These are phyloP conservation scores for Tuta absoluta DNA, from an alignment of 2,888 invertebrate genomes.

Conservation along the genomic window DNA sequence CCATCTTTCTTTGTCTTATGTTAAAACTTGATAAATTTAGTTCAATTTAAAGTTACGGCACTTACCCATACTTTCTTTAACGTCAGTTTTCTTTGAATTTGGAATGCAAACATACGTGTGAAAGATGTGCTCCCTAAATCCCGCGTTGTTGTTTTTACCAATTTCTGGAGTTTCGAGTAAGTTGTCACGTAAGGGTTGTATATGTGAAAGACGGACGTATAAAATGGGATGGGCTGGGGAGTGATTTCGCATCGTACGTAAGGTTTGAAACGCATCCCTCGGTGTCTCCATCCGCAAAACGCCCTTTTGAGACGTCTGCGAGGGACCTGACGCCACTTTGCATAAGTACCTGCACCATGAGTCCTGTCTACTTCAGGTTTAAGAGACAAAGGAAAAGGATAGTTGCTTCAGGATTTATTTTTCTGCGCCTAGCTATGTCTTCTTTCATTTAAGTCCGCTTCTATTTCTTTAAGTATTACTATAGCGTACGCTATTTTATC, in stretches of 20 bases:
- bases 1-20: constrained; percentile 1
- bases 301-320: constrained; percentile 71
- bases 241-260: constrained; percentile 57
- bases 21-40: constrained; percentile 1
- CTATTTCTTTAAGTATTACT: not conserved
- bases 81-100: not conserved
- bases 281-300: constrained; percentile 61
- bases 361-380: constrained; percentile 19
- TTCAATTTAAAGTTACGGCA: not conserved
- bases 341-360: constrained; percentile 40
- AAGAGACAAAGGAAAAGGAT: constrained; percentile 18
- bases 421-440: not conserved
- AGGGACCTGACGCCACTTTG: constrained; percentile 47
- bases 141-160: constrained; percentile 4
- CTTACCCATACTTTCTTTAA: not conserved
- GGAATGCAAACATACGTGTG: not conserved
- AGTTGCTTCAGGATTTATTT: not conserved
- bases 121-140: constrained; percentile 10
- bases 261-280: constrained; percentile 53
- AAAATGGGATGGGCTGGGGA: constrained; percentile 44
- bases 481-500: no score
- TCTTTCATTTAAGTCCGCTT: not conserved
- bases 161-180: constrained; percentile 17
- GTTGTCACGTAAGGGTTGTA: constrained; percentile 43
- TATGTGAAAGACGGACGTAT: constrained; percentile 37